These are phyloP conservation scores for Eueides isabella DNA, from an alignment of 1,140 invertebrate genomes.

Conservation along the genomic window DNA sequence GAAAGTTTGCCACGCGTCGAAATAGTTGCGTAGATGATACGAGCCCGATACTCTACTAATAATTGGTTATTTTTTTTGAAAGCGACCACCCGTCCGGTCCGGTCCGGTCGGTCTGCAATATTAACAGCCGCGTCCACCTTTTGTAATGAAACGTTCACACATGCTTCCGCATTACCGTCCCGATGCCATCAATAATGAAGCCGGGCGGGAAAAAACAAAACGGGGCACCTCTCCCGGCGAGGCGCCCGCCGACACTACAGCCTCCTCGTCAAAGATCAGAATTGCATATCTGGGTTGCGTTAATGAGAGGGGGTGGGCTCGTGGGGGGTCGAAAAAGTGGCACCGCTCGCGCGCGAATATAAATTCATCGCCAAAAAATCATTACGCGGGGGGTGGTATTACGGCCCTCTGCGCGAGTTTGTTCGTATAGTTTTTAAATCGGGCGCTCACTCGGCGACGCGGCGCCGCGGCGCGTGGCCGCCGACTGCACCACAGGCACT, in stretches of 20 bases:
- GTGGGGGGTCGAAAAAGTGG: slow-evolving; percentile 78
- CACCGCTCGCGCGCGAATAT: slow-evolving; percentile 82
- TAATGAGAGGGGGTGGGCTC: slow-evolving; percentile 76
- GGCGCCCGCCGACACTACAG: slow-evolving; percentile 80
- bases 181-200: slow-evolving; percentile 82
- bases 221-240: slow-evolving; percentile 78
- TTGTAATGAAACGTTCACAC: slow-evolving; percentile 81
- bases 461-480: slow-evolving; percentile 65
- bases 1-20: slow-evolving; percentile 62
- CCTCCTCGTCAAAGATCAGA: slow-evolving; percentile 83
- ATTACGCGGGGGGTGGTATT: slow-evolving; percentile 83
- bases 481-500: slow-evolving; percentile 44
- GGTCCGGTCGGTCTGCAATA: slow-evolving; percentile 78
- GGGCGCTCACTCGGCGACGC: slow-evolving; percentile 70
- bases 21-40: slow-evolving; percentile 47
- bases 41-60: slow-evolving; percentile 28
- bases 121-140: slow-evolving; percentile 80
- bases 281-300: slow-evolving; percentile 83
- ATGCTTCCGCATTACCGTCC: slow-evolving; percentile 81
- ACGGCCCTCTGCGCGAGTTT: slow-evolving; percentile 77
- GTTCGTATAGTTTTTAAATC: slow-evolving; percentile 80
- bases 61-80: slow-evolving; percentile 55
- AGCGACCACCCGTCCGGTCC: slow-evolving; percentile 76
- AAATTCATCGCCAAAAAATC: slow-evolving; percentile 84
- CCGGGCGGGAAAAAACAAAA: slow-evolving; percentile 81